Evolutionary conservation across 2,113 vertebrate species (phyloP), one percentile per base, ranked within the genome.

Genomic region (Archilochus colubris): DNA sequence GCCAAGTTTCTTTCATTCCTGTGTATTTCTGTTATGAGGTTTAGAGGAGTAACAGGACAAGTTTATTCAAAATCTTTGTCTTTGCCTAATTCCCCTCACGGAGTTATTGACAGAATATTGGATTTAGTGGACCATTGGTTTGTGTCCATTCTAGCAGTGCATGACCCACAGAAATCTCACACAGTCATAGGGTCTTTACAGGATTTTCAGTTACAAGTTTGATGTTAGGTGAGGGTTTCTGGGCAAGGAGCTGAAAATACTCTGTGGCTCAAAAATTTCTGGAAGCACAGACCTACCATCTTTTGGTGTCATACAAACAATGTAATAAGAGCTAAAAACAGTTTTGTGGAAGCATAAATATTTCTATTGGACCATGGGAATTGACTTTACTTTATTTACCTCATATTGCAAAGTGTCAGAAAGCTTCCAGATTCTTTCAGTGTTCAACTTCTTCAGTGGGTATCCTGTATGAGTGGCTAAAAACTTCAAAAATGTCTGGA

Each of bases 401-500:
- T 97, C 96, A 87, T 94, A 92, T 4, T 93, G 70, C 76, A 96
- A 91, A 64, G 95, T 93, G 72, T 97, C 97, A 63, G 91, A 89
- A 75, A 96, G 81, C 62, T 93, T 96, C 95, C 80, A 92, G 27
- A 94, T 86, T 80, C 74, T 91, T 78, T 82, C 80, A 25, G 70
- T 44, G 62, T 73, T 92, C 62, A 97, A 9, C 30, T 91, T 87
- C 43, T 92, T 96, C 70, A 90, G 2, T 53, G 85, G 44, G 20
- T 95, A 96, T 74, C 97, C 96, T 50, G 95, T 97, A 40, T 95
- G 69, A 54, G 51, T 53, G 75, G 91, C 94, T 88, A 97, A 86
- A 74, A 79, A 92, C 43, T 82, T 83, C 43, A 97, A 70, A 88
- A 97, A 96, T 44, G 93, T 68, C 97, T 97, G 92, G 43, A 96